Evolutionary conservation across 35 echinoderm and acorn worm species (phyloP).

Genomic region (Ophiothrix spiculata): DNA sequence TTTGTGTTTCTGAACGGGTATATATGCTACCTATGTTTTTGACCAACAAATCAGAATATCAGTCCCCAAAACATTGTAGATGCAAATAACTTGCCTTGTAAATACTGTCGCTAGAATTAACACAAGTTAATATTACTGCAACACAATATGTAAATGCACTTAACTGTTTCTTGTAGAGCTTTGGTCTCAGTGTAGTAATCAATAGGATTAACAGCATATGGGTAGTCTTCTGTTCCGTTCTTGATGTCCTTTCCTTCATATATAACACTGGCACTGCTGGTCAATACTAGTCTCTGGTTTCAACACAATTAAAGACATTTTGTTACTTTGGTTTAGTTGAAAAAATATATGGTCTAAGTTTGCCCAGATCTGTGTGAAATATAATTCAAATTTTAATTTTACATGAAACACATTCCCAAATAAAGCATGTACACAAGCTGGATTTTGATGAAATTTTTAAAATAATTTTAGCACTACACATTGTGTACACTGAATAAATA

Average conservation of each 20-base stretch:
- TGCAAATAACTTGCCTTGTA: too few relatives aligned
- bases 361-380: too few relatives aligned
- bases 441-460: neutral
- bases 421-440: neutral
- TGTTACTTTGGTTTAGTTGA: neutral
- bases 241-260: conserved; percentile 89
- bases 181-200: conserved; percentile 91
- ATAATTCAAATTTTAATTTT: neutral
- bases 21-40: too few relatives aligned
- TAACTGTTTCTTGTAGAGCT: conserved; percentile 86
- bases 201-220: conserved; percentile 70
- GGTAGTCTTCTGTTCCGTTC: conserved; percentile 76
- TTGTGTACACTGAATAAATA: neutral
- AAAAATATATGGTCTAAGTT: too few relatives aligned
- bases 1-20: too few relatives aligned
- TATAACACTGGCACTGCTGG: conserved; percentile 91
- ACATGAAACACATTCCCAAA: neutral
- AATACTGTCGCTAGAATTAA: too few relatives aligned
- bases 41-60: too few relatives aligned
- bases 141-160: neutral
- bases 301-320: neutral
- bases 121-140: too few relatives aligned
- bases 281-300: conserved; percentile 91
- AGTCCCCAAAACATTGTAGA: too few relatives aligned
- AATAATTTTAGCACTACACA: neutral